These are phyloP conservation scores for Scolanthus callimorphus DNA, from an alignment of 92 coral and sea anemone species.

Conservation along the genomic window DNA sequence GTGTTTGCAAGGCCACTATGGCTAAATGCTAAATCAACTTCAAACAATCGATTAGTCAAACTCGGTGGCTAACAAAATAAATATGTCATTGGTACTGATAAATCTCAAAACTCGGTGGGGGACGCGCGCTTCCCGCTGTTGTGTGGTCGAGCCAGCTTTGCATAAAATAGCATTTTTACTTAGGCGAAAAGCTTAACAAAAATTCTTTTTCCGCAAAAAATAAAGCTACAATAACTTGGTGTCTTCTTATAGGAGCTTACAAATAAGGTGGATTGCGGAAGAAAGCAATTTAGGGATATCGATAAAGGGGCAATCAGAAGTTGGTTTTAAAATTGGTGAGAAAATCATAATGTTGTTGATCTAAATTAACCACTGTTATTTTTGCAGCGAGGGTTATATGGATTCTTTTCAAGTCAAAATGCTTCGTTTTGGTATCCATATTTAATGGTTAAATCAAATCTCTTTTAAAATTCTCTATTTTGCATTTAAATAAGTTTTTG, in stretches of 20 bases:
- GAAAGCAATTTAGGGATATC: neutral
- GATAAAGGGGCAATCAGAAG: neutral
- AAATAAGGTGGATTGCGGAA: neutral
- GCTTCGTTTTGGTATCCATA: too few species aligned
- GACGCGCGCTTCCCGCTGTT: neutral
- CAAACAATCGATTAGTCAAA: conserved; percentile 37
- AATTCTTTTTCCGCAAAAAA: too few species aligned
- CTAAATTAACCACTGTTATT: neutral
- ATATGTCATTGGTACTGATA: conserved; percentile 1
- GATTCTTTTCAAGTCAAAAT: too few species aligned
- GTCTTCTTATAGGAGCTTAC: too few species aligned
- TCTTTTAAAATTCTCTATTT: too few species aligned
- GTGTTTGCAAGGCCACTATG: conserved; percentile 4
- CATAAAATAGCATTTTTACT: too few species aligned
- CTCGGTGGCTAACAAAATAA: neutral
- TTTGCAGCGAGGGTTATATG: too few species aligned
- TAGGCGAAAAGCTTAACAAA: too few species aligned
- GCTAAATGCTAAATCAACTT: conserved; percentile 62
- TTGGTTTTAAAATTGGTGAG: neutral
- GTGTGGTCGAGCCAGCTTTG: neutral
- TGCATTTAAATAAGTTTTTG: neutral
- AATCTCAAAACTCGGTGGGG: neutral
- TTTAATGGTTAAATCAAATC: too few species aligned
- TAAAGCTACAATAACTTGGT: too few species aligned
- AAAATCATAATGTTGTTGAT: neutral